Percentiles rank a stretch among this genome's conserved stretches.
These are phyloP conservation scores for Otus sunia DNA, from an alignment of 2,113 vertebrate species.

Conservation along the genomic window DNA sequence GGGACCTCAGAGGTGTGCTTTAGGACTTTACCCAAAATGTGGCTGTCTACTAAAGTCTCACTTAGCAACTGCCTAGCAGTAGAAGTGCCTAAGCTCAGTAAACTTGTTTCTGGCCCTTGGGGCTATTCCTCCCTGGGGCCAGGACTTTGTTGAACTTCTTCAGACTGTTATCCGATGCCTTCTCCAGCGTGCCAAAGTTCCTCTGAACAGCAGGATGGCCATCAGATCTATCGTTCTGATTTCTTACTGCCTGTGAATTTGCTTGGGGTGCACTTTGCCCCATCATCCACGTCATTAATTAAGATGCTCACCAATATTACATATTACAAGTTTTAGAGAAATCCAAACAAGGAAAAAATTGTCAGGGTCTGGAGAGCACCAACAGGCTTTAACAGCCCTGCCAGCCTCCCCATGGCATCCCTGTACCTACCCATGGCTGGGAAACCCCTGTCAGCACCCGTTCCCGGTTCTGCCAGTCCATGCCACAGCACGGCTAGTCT, in stretches of 20 bases:
- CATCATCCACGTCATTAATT: not conserved
- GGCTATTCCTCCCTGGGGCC: not conserved
- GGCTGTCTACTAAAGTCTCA: not conserved
- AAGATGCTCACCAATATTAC: not conserved
- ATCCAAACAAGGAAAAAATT: not conserved
- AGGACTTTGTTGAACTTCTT: not conserved
- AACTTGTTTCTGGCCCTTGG: not conserved
- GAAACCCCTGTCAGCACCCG: accelerated
- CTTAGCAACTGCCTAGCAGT: not conserved
- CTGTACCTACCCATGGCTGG: not conserved
- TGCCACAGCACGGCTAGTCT: not conserved
- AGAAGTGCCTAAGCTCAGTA: not conserved
- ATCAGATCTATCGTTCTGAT: not conserved
- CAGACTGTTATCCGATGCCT: not conserved
- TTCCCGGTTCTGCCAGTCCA: accelerated
- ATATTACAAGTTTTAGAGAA: not conserved
- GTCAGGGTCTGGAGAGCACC: accelerated
- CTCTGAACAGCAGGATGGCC: not conserved
- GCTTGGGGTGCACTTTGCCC: not conserved
- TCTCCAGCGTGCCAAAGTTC: not conserved
- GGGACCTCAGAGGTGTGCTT: not conserved
- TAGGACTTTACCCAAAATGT: not conserved
- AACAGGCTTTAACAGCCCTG: not conserved
- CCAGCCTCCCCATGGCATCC: accelerated
- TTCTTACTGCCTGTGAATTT: not conserved